Conservation (phyloP, 2,797 vertebrate genomes). For the Synanceia verrucosa region DNA sequence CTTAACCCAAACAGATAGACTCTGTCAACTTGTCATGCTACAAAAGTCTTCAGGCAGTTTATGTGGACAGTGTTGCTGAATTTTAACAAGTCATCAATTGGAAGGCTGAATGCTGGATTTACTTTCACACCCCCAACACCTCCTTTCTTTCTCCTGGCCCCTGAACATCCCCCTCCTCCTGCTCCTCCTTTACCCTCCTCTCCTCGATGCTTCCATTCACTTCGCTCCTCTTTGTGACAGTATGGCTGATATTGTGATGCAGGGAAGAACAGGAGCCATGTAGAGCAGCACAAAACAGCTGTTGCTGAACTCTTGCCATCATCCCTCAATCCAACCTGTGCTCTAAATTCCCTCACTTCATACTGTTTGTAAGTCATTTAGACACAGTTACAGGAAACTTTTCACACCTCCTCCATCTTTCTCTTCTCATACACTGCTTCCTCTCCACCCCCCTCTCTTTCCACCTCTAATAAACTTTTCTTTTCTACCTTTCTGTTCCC, state of each 20-base stretch:
- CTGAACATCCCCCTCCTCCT: conserved; percentile 13
- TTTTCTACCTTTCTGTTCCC: conserved; percentile 53
- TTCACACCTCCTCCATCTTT: neutral
- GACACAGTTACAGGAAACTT: neutral
- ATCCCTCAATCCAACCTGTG: neutral
- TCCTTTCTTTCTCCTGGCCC: conserved; percentile 40
- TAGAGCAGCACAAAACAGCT: conserved; percentile 50
- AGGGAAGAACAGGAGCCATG: conserved; percentile 37
- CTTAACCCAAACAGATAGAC: conserved; percentile 10
- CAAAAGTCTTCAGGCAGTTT: conserved; percentile 35
- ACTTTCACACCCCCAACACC: conserved; percentile 24
- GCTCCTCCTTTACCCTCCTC: neutral
- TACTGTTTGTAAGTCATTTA: conserved; percentile 4
- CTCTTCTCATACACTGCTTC: neutral
- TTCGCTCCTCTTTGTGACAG: conserved; percentile 52
- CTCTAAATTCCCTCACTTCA: conserved; percentile 13
- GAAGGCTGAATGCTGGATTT: conserved; percentile 47
- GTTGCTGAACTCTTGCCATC: conserved; percentile 34
- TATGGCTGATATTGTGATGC: conserved; percentile 65
- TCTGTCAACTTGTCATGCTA: conserved; percentile 23
- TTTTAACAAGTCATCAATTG: conserved; percentile 66
- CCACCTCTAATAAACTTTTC: conserved; percentile 44
- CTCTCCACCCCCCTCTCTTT: neutral
- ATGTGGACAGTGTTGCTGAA: conserved; percentile 55
- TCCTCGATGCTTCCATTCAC: conserved; percentile 51